Evolutionary conservation across 1,140 invertebrate species (phyloP).

Genomic region (Caenorhabditis inopinata): DNA sequence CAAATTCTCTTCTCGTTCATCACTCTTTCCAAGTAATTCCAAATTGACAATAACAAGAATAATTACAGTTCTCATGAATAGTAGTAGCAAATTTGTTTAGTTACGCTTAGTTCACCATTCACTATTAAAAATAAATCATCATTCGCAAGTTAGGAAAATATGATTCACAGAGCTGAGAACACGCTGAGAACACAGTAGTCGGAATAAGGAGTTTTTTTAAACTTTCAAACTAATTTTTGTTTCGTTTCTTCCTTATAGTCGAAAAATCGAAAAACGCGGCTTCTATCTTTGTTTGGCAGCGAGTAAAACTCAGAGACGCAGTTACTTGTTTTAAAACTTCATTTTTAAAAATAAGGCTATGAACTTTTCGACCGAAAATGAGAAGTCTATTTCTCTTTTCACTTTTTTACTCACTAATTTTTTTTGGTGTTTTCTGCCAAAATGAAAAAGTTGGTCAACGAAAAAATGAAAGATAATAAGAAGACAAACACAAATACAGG

Average conservation of each 20-base stretch:
- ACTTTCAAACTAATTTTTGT: constrained; percentile 10
- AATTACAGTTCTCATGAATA: background rate
- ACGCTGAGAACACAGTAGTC: too few relatives aligned
- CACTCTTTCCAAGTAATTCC: background rate
- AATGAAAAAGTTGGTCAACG: constrained; percentile 10
- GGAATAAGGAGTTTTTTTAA: background rate
- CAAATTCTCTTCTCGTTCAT: background rate
- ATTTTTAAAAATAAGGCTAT: background rate
- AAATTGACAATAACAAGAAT: background rate
- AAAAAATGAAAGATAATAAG: background rate
- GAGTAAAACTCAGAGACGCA: background rate
- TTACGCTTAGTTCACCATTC: background rate
- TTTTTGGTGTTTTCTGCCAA: constrained; percentile 28
- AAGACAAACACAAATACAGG: background rate
- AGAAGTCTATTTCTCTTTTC: constrained; percentile 9
- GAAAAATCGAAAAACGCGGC: background rate
- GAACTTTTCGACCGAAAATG: constrained; percentile 22
- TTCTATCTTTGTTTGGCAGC: background rate
- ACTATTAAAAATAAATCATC: background rate
- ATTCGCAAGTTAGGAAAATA: too few relatives aligned
- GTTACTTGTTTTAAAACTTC: background rate
- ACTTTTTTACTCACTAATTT: constrained; percentile 21
- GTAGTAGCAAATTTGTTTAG: background rate
- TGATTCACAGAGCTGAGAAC: too few relatives aligned
- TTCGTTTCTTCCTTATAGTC: background rate